Percentiles rank a stretch among this genome's conserved stretches.
Conservation (phyloP, 35 echinoderm and acorn worm genomes). For the Patiria miniata region DNA sequence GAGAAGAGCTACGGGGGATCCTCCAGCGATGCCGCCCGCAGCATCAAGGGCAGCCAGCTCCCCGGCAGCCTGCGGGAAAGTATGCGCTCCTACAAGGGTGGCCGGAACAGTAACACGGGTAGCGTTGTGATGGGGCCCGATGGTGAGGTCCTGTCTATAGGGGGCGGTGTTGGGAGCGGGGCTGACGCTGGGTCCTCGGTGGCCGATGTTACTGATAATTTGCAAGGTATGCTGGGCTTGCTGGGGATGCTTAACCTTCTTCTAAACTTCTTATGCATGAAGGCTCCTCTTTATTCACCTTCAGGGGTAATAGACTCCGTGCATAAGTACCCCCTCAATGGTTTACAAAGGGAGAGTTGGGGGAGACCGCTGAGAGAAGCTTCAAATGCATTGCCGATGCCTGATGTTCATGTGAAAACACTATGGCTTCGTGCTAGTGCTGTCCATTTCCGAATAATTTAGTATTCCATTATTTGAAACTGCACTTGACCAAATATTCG, state of each 20-base stretch:
- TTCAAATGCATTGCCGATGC: too few species aligned
- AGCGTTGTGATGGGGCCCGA: conserved; percentile 58
- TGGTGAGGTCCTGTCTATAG: conserved; percentile 24
- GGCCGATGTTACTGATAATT: not conserved
- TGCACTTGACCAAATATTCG: too few species aligned
- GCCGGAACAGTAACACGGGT: conserved; percentile 35
- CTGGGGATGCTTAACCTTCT: too few species aligned
- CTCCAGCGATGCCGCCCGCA: not conserved
- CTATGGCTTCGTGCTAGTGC: too few species aligned
- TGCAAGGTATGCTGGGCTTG: conserved; percentile 15
- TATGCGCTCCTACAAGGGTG: conserved; percentile 81
- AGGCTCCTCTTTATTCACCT: too few species aligned
- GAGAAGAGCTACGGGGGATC: conserved; percentile 43
- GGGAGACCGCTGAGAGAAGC: too few species aligned
- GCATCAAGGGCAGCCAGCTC: conserved; percentile 61
- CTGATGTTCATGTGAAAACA: too few species aligned
- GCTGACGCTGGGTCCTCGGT: conserved; percentile 29
- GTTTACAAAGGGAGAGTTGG: too few species aligned
- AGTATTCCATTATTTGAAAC: too few species aligned
- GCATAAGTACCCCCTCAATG: too few species aligned
- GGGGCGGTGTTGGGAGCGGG: conserved; percentile 24
- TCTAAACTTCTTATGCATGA: not conserved
- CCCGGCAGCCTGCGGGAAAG: conserved; percentile 60
- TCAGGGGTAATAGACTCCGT: too few species aligned
- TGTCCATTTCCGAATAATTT: too few species aligned